Evolutionary conservation across 2,113 vertebrate genomes (phyloP).

Genomic region (Apaloderma vittatum): DNA sequence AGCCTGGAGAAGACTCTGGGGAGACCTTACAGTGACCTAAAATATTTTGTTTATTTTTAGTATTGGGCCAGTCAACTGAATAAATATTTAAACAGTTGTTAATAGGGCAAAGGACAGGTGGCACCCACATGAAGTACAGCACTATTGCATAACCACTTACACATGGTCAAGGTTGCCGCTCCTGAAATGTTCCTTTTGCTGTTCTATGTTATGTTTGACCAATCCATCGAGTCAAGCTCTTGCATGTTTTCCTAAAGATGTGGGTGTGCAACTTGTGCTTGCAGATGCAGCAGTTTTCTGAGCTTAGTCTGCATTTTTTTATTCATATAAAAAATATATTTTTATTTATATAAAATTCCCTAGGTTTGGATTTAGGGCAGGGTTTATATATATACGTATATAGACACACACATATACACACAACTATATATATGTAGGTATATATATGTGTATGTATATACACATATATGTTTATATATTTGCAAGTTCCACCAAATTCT

Average conservation of each 20-base stretch:
- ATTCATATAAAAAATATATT: background rate
- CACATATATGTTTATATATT: background rate
- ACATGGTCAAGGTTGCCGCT: background rate
- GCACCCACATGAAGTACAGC: background rate
- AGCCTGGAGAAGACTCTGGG: too few species aligned
- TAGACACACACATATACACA: too few species aligned
- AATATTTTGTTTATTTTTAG: background rate
- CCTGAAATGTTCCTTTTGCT: background rate
- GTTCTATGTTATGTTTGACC: background rate
- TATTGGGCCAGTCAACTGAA: background rate
- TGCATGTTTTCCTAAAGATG: background rate
- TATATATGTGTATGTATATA: too few species aligned
- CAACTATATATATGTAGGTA: too few species aligned
- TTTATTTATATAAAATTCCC: background rate
- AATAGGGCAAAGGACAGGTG: background rate
- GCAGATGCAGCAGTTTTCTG: background rate
- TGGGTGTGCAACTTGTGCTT: background rate
- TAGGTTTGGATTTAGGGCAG: too few species aligned
- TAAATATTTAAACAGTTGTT: background rate
- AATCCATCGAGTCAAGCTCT: rapidly evolving
- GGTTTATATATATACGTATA: too few species aligned
- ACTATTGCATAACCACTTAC: background rate
- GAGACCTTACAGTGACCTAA: too few species aligned
- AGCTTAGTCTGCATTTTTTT: background rate
- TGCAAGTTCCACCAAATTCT: background rate